Percentiles rank a stretch among this genome's conserved stretches.
Conservation (phyloP, 2,113 vertebrate species). For the Centrocercus urophasianus region DNA sequence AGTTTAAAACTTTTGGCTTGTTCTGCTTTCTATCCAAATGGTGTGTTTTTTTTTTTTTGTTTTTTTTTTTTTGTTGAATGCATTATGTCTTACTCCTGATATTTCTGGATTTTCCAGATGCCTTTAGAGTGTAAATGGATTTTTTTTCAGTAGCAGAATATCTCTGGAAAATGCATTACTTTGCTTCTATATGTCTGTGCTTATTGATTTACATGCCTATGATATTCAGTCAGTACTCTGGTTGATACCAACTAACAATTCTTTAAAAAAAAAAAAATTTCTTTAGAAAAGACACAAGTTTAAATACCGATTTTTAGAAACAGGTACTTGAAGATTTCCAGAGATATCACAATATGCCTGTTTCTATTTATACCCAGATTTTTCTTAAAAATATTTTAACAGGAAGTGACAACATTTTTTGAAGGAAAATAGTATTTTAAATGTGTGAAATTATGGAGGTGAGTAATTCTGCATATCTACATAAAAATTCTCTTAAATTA, state of each 20-base stretch:
- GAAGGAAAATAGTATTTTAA: background rate
- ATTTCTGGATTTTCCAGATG: constrained; percentile 24
- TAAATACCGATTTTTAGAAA: background rate
- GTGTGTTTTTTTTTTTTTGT: background rate
- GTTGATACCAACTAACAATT: constrained; percentile 5
- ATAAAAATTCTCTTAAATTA: background rate
- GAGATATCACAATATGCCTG: background rate
- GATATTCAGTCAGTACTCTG: background rate
- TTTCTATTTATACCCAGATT: background rate
- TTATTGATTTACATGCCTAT: background rate
- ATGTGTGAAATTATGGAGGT: background rate
- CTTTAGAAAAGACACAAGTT: background rate
- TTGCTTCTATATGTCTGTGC: constrained; percentile 22
- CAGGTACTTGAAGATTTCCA: background rate
- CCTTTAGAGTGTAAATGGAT: constrained; percentile 19
- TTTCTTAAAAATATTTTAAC: background rate
- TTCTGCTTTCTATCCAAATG: background rate
- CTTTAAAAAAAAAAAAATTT: background rate
- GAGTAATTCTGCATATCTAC: background rate
- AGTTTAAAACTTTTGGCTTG: no score
- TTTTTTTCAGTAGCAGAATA: constrained; percentile 62
- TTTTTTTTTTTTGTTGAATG: background rate
- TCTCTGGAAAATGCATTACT: constrained; percentile 6
- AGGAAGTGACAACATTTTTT: background rate
- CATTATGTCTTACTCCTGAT: background rate